Evolutionary conservation across 2,888 invertebrate species (phyloP).

Genomic region (Tenthredo distinguenda): DNA sequence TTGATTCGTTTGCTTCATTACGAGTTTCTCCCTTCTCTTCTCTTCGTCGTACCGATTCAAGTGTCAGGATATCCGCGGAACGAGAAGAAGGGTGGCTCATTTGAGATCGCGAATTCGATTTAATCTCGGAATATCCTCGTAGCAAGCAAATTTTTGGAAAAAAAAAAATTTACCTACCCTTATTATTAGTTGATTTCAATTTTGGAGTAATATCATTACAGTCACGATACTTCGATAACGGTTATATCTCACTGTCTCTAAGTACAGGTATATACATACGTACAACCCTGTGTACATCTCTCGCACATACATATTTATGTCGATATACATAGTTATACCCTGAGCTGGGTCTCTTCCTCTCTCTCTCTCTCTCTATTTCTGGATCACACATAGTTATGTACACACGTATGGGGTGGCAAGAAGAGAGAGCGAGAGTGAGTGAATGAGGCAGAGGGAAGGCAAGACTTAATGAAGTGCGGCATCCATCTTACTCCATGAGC

Average conservation of each 20-base stretch:
- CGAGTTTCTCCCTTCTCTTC: slow-evolving; percentile 28
- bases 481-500: slow-evolving; percentile 67
- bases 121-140: slow-evolving; percentile 11
- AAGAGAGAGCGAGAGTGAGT: slow-evolving; percentile 41
- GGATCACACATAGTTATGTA: not conserved
- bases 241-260: not conserved
- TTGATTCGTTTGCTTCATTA: slow-evolving; percentile 71
- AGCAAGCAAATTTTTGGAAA: not conserved
- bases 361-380: not conserved
- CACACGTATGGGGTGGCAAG: not conserved
- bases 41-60: not conserved
- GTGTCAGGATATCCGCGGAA: slow-evolving; percentile 2
- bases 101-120: slow-evolving; percentile 13
- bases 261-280: no score
- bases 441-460: slow-evolving; percentile 56
- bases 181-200: not conserved
- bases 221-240: not conserved
- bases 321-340: no score
- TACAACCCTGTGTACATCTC: no score
- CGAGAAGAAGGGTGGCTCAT: slow-evolving; percentile 22
- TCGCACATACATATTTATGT: not conserved
- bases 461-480: slow-evolving; percentile 70
- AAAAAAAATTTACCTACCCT: not conserved
- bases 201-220: not conserved
- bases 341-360: not conserved